phyloP scores from a whole-genome alignment of 2,888 invertebrate genomes.

The Nasonovia ribisnigri region DNA sequence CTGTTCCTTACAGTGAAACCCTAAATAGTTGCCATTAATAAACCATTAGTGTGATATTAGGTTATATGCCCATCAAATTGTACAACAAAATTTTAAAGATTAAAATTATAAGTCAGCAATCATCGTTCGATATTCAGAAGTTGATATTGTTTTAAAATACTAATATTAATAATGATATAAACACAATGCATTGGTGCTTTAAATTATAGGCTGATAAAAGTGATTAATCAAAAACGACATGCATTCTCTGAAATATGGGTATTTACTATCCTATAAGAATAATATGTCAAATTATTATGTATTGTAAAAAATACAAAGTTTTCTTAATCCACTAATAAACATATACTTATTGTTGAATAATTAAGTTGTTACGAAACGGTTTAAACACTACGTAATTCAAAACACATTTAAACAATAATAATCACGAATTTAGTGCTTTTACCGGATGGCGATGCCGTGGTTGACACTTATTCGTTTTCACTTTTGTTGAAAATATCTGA shows the following conservation, averaged over 20 bases:
- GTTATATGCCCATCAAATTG: neutral
- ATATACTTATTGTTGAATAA: neutral
- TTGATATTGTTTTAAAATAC: neutral
- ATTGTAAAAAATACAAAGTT: neutral
- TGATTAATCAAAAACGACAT: neutral
- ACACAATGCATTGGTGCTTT: neutral
- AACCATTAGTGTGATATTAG: neutral
- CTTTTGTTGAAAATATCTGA: constrained; percentile 23
- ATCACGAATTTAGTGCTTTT: neutral
- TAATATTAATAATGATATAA: neutral
- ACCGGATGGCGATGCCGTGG: neutral
- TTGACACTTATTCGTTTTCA: constrained; percentile 34
- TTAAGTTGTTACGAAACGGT: neutral
- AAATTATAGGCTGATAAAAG: neutral
- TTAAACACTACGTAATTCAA: neutral
- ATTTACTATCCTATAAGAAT: neutral
- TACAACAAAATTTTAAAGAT: neutral
- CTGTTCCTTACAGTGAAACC: neutral
- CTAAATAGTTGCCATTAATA: neutral
- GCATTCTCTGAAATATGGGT: neutral
- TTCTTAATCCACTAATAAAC: neutral
- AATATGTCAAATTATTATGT: neutral
- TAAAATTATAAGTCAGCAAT: neutral
- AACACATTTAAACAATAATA: neutral
- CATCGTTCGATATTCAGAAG: neutral